phyloP scores from a whole-genome alignment of 2,888 invertebrate genomes.

The Acleris emargana region DNA sequence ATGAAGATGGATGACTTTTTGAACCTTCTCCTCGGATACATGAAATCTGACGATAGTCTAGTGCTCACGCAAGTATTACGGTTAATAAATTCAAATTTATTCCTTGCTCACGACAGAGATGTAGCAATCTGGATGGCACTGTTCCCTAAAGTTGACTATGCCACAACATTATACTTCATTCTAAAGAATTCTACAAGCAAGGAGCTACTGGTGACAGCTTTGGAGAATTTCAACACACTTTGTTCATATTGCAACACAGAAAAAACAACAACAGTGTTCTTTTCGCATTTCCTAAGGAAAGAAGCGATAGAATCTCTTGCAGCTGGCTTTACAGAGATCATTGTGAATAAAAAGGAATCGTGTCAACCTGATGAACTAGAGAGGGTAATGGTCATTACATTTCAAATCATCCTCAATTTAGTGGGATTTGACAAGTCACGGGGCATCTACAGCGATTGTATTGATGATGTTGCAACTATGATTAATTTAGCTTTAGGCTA shows the following conservation, averaged over 20 bases:
- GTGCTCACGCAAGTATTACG: conserved; percentile 90
- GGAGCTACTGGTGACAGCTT: conserved; percentile 80
- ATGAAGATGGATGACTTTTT: conserved; percentile 84
- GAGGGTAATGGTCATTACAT: conserved; percentile 63
- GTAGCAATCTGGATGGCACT: conserved; percentile 73
- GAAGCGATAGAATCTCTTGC: conserved; percentile 63
- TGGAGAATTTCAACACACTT: conserved; percentile 85
- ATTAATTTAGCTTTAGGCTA: conserved; percentile 62
- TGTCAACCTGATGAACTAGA: conserved; percentile 64
- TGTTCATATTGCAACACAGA: conserved; percentile 72
- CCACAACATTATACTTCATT: conserved; percentile 87
- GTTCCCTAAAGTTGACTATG: conserved; percentile 76
- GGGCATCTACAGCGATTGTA: conserved; percentile 57
- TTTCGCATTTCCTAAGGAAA: conserved; percentile 60
- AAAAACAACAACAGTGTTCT: conserved; percentile 58
- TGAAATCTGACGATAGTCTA: conserved; percentile 87
- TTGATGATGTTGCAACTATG: conserved; percentile 54
- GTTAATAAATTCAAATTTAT: conserved; percentile 84
- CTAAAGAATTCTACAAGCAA: conserved; percentile 89
- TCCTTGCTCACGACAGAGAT: conserved; percentile 66
- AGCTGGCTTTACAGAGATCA: conserved; percentile 62
- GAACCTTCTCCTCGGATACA: conserved; percentile 79
- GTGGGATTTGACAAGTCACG: conserved; percentile 66
- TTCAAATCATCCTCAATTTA: conserved; percentile 67
- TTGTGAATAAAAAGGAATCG: conserved; percentile 54